phyloP scores from a whole-genome alignment of 1,140 invertebrate species.

The Anoplophora glabripennis region DNA sequence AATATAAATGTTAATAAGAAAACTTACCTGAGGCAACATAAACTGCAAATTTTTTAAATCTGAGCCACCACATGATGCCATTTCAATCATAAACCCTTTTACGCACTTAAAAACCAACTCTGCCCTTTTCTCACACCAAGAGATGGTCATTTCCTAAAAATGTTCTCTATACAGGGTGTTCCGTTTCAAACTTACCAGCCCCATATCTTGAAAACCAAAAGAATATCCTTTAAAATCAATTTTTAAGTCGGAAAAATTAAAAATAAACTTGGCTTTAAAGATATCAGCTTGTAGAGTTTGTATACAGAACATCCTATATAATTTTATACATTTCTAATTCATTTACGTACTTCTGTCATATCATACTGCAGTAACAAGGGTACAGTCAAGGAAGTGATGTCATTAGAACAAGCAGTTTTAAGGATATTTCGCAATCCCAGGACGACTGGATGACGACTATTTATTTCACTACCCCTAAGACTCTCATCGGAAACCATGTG shows the following conservation, averaged over 20 bases:
- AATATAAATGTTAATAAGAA: constrained; percentile 10
- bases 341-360: constrained; percentile 77
- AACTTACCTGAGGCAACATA: constrained; percentile 68
- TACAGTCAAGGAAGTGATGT: constrained; percentile 89
- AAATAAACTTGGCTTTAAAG: no score
- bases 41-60: constrained; percentile 87
- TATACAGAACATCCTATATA: no score
- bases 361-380: constrained; percentile 90
- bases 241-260: no score
- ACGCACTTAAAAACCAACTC: constrained; percentile 98
- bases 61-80: constrained; percentile 87
- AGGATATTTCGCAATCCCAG: constrained; percentile 92
- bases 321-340: constrained; percentile 5
- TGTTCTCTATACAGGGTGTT: no score
- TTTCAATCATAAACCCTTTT: constrained; percentile 99
- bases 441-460: constrained; percentile 94
- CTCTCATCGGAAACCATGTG: constrained; percentile 87
- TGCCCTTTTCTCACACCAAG: constrained; percentile 92
- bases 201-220: no score
- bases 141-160: constrained; percentile 88
- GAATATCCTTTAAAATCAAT: no score
- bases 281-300: no score
- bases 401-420: constrained; percentile 89
- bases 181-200: no score
- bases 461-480: constrained; percentile 76